Evolutionary conservation across 2,888 invertebrate species (phyloP), one percentile per base, ranked within the genome.

Genomic region (Acronicta alni): DNA sequence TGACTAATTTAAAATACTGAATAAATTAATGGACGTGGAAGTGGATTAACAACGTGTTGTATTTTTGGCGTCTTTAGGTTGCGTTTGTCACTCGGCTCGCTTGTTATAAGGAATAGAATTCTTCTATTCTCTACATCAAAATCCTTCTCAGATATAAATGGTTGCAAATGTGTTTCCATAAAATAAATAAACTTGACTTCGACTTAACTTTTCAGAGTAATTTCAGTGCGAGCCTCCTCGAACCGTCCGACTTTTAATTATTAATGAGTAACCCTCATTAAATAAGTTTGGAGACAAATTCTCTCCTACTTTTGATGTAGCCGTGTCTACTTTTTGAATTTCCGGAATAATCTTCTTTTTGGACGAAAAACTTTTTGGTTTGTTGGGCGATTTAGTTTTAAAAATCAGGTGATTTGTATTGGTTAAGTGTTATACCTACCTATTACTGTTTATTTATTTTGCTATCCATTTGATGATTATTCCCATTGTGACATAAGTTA

Each of bases 171-270:
- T 73, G 61, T 56, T 67, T 57, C 69, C 57, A 57, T 69, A 51
- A 37, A 60, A 73, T 73, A 69, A 69, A 69, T 57, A 69, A 69
- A 69, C 74, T 68, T 68, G 43, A 41, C 51, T 73, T 16, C 37
- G 38, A 42, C 58, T 48, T 53, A 66, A 67, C 69, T 73, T 72
- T 43, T 39, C 44, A 30, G 48, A 68, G 67, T 60, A 60, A 73
- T 68, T 73, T 68, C 60, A 49, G 49, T 48, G 41, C 43, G 68
- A 73, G 69, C 52, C 55, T 55, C 26, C 62, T 42, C 26, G 56
- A 64, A 73, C 73, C 68, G 67, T 65, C 67, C 14, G 73, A 77
- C 72, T 81, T 79, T 75, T 77, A 82, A 82, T 82, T 77, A 73
- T 68, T 78, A 78, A 81, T 80, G 80, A 75, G 75, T 73, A 55